These are phyloP conservation scores for Epistrophe eligans DNA, from an alignment of 2,888 invertebrate genomes.

Conservation along the genomic window DNA sequence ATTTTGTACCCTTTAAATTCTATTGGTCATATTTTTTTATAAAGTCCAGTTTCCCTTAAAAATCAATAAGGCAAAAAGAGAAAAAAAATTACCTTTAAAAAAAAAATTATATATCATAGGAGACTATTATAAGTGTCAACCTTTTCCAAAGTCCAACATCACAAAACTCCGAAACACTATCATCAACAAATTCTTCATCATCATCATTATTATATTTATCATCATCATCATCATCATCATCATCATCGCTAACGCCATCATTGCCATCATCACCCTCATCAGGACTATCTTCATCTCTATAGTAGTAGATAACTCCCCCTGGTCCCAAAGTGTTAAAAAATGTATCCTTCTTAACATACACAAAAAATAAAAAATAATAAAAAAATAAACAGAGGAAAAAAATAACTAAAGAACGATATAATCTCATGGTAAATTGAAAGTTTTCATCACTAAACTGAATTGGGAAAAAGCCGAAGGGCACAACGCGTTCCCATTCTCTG, in stretches of 20 bases:
- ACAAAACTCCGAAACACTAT: slow-evolving; percentile 20
- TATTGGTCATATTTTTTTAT: no score
- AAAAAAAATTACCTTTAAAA: background rate
- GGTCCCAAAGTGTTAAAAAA: slow-evolving; percentile 45
- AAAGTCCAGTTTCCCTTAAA: background rate
- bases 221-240: slow-evolving; percentile 23
- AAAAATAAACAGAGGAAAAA: slow-evolving; percentile 8
- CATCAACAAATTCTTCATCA: slow-evolving; percentile 34
- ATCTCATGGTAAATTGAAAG: slow-evolving; percentile 75
- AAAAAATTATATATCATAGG: background rate
- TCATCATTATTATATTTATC: slow-evolving; percentile 32
- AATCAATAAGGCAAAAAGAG: background rate
- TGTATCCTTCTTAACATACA: slow-evolving; percentile 47
- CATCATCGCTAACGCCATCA: slow-evolving; percentile 17
- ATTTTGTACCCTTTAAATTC: no score
- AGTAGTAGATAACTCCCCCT: slow-evolving; percentile 29
- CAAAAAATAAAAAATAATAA: background rate
- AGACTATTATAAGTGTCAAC: slow-evolving; percentile 51
- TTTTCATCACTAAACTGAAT: slow-evolving; percentile 73
- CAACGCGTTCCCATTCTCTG: slow-evolving; percentile 59
- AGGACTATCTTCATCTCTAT: slow-evolving; percentile 18
- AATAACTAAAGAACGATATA: slow-evolving; percentile 54
- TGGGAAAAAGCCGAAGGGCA: slow-evolving; percentile 66
- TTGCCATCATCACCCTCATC: slow-evolving; percentile 40
- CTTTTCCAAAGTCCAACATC: slow-evolving; percentile 50